A percentile compares a stretch with the other conserved stretches of the same genome.
phyloP scores from a whole-genome alignment of 2,113 vertebrate genomes.

The Notarius quadriscutis region DNA sequence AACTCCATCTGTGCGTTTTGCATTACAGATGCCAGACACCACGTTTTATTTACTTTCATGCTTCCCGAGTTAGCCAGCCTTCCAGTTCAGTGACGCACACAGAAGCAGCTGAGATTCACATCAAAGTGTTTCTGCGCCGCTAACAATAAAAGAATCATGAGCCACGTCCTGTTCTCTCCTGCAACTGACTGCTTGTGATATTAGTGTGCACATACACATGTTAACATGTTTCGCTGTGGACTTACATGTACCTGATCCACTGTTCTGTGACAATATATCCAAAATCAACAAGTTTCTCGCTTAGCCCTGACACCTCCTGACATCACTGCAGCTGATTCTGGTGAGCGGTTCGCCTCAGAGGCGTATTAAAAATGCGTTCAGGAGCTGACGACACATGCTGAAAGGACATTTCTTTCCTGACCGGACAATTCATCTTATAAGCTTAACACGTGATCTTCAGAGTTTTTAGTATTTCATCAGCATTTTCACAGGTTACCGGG shows the following conservation, averaged over 20 bases:
- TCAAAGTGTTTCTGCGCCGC: conserved; percentile 15
- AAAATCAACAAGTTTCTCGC: conserved; percentile 1
- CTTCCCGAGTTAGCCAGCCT: not conserved
- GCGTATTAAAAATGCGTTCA: conserved; percentile 41
- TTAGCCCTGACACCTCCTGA: not conserved
- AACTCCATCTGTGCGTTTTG: conserved; percentile 13
- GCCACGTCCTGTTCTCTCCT: conserved; percentile 22
- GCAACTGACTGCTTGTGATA: not conserved
- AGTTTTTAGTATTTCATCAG: not conserved
- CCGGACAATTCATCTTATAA: too few species aligned
- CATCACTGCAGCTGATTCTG: conserved; percentile 23
- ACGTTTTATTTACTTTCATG: not conserved
- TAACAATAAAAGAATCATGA: conserved; percentile 31
- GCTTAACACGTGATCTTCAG: not conserved
- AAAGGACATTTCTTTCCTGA: conserved; percentile 8
- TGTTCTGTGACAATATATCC: not conserved
- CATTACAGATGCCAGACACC: conserved; percentile 26
- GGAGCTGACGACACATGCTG: conserved; percentile 43
- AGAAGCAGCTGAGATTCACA: conserved; percentile 31
- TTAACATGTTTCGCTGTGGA: not conserved
- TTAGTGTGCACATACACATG: not conserved
- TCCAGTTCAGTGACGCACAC: conserved; percentile 20
- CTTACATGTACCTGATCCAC: too few species aligned
- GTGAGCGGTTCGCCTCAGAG: conserved; percentile 18
- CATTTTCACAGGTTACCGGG: not conserved